Evolutionary conservation across 2,888 invertebrate genomes (phyloP).

Genomic region (Calameuta filiformis): DNA sequence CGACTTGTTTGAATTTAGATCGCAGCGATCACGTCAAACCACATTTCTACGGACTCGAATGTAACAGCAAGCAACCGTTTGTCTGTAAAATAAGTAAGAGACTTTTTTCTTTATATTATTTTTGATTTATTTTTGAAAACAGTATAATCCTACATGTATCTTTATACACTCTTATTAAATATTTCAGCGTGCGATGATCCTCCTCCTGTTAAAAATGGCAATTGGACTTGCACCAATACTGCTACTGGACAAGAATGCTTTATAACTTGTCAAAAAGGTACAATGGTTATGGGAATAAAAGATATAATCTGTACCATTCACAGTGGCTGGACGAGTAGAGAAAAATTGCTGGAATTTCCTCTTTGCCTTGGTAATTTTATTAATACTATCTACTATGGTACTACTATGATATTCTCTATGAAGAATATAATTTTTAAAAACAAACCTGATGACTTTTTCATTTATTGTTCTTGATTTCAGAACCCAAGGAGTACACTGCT

Average conservation of each 20-base stretch:
- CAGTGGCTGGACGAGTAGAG: conserved; percentile 29
- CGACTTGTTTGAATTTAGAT: conserved; percentile 68
- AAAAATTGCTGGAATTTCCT: conserved; percentile 46
- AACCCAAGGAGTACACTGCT: conserved; percentile 26
- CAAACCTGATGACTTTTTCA: too few relatives aligned
- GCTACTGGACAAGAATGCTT: conserved; percentile 29
- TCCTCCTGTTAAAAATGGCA: conserved; percentile 38
- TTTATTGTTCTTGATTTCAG: too few relatives aligned
- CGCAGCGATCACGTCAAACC: conserved; percentile 68
- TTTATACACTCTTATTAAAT: background rate
- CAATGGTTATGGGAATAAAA: conserved; percentile 37
- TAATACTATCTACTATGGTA: too few relatives aligned
- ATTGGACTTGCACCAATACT: conserved; percentile 38
- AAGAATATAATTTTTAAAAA: too few relatives aligned
- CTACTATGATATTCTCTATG: too few relatives aligned
- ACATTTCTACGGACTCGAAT: conserved; percentile 68
- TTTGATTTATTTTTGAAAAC: too few relatives aligned
- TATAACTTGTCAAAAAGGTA: conserved; percentile 33
- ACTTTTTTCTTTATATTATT: too few relatives aligned
- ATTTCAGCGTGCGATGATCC: conserved; percentile 35
- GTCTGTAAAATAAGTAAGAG: conserved; percentile 59
- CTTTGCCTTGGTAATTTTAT: conserved; percentile 35
- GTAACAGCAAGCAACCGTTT: conserved; percentile 68
- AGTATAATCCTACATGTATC: background rate
- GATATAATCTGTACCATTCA: conserved; percentile 34